These are phyloP conservation scores for Halocaridina rubra DNA, from an alignment of 2,888 invertebrate genomes.

Conservation along the genomic window DNA sequence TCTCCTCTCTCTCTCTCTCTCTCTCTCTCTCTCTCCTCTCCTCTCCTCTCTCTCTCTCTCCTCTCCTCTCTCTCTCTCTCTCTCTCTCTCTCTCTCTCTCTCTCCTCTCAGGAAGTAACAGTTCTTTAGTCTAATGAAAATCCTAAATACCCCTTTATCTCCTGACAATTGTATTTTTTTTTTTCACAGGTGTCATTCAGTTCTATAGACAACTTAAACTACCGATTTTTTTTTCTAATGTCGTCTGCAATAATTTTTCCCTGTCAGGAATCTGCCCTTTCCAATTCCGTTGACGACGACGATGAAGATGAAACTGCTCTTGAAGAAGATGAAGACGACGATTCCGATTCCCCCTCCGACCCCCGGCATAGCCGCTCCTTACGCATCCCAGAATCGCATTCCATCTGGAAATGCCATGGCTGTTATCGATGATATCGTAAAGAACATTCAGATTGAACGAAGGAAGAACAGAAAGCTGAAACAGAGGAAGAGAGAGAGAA, in stretches of 20 bases:
- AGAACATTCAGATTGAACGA: constrained; percentile 58
- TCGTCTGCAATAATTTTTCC: not conserved
- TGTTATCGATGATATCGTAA: constrained; percentile 59
- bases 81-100: not conserved
- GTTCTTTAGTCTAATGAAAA: too few species aligned
- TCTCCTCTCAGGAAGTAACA: not conserved
- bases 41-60: not conserved
- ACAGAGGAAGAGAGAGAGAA: constrained; percentile 67
- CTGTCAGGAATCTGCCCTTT: constrained; percentile 32
- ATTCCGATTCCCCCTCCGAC: not conserved
- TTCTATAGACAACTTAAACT: too few species aligned
- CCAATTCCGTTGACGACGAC: constrained; percentile 32
- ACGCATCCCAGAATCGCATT: constrained; percentile 27
- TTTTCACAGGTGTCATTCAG: too few species aligned
- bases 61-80: not conserved
- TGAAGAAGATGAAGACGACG: not conserved
- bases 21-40: not conserved
- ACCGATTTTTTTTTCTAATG: not conserved
- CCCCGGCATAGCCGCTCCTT: not conserved
- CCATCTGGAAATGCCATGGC: constrained; percentile 55
- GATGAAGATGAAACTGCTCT: constrained; percentile 1
- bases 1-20: not conserved
- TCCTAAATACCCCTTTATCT: too few species aligned
- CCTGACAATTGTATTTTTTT: not conserved
- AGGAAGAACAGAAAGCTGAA: constrained; percentile 70